A percentile compares a stretch with the other conserved stretches of the same genome.
These are phyloP conservation scores for Drosophila gaucha DNA, from an alignment of 2,888 invertebrate species.

Conservation along the genomic window DNA sequence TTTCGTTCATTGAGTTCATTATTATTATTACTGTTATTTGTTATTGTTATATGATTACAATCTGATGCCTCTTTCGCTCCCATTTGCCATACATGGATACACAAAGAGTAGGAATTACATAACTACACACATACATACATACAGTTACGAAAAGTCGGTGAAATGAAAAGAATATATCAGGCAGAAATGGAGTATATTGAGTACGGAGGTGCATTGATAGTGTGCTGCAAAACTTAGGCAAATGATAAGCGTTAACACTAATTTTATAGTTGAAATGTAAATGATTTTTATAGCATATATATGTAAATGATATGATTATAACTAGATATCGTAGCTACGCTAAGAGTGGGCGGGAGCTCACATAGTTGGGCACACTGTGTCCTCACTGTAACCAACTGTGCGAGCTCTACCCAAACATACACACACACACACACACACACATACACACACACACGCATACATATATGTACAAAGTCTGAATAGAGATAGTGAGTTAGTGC, in stretches of 20 bases:
- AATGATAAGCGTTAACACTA: conserved; percentile 35
- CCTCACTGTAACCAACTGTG: conserved; percentile 9
- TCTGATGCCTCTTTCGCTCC: conserved; percentile 84
- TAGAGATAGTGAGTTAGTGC: conserved; percentile 33
- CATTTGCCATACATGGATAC: conserved; percentile 82
- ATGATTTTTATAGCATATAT: conserved; percentile 13
- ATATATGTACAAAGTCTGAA: conserved; percentile 6
- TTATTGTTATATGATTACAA: conserved; percentile 66
- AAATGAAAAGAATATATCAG: conserved; percentile 27
- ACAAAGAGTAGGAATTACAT: conserved; percentile 58
- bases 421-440: conserved; percentile 15
- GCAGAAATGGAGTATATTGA: conserved; percentile 31
- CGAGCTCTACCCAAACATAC: not conserved
- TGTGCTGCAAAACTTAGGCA: conserved; percentile 35
- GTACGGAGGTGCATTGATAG: conserved; percentile 48
- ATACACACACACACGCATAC: conserved; percentile 16
- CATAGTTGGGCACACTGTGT: too few species aligned
- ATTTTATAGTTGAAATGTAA: conserved; percentile 15
- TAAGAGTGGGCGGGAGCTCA: not conserved
- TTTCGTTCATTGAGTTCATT: not conserved
- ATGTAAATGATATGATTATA: conserved; percentile 13
- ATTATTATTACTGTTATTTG: conserved; percentile 13
- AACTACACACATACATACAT: conserved; percentile 39
- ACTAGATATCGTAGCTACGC: conserved; percentile 5
- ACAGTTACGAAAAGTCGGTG: conserved; percentile 26